phyloP scores from a whole-genome alignment of 2,888 invertebrate species.

The Sarcophaga variegata region DNA sequence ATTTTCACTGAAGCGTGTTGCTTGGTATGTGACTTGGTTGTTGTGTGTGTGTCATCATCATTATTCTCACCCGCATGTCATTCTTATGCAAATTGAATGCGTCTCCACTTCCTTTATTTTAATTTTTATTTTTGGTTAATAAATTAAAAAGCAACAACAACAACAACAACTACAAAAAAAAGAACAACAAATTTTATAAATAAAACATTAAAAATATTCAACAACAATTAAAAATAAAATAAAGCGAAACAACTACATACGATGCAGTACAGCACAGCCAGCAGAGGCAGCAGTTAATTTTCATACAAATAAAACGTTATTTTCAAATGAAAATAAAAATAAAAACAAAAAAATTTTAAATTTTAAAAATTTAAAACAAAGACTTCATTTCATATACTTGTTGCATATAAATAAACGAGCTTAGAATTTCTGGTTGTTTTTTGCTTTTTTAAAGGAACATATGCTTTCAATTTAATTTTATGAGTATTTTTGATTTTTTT shows the following conservation, averaged over 20 bases:
- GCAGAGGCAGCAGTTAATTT: too few species aligned
- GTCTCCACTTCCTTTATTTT: slow-evolving; percentile 51
- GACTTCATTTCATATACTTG: too few species aligned
- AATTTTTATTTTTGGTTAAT: neutral
- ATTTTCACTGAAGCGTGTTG: slow-evolving; percentile 30
- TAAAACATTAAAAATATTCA: slow-evolving; percentile 32
- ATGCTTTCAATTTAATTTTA: too few species aligned
- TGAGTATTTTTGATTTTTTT: too few species aligned
- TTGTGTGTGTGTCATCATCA: neutral
- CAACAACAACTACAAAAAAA: slow-evolving; percentile 28
- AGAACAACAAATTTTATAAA: slow-evolving; percentile 15
- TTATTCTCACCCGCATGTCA: slow-evolving; percentile 17
- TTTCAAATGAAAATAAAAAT: too few species aligned
- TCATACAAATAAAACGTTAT: too few species aligned
- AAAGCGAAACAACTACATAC: neutral
- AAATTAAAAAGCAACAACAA: neutral
- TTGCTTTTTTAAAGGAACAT: too few species aligned
- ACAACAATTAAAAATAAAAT: neutral
- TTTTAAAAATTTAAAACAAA: too few species aligned
- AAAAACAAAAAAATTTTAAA: too few species aligned
- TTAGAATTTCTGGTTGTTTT: too few species aligned
- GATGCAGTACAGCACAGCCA: too few species aligned
- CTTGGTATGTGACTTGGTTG: neutral
- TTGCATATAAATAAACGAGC: too few species aligned
- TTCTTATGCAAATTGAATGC: slow-evolving; percentile 54